A percentile compares a stretch with the other conserved stretches of the same genome.
phyloP scores from a whole-genome alignment of 2,797 vertebrate species.

The Cyprinodon diabolis region DNA sequence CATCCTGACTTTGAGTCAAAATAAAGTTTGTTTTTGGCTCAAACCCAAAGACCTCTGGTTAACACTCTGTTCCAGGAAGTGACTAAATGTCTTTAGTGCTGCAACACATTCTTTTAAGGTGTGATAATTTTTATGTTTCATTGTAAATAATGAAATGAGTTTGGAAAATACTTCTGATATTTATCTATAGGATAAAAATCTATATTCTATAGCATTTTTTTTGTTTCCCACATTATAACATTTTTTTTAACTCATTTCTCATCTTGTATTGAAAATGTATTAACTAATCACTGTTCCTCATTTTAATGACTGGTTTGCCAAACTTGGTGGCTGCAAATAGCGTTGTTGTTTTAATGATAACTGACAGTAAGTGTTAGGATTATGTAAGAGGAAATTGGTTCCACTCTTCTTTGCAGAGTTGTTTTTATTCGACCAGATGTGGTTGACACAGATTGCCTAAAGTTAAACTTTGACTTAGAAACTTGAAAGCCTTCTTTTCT shows the following conservation, averaged over 20 bases:
- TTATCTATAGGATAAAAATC: background rate
- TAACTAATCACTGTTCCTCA: background rate
- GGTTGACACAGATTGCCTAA: background rate
- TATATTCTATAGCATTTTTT: background rate
- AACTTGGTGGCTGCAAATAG: background rate
- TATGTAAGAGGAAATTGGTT: too few relatives aligned
- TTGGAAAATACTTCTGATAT: background rate
- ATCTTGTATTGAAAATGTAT: background rate
- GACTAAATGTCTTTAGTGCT: conserved; percentile 18
- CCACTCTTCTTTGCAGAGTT: background rate
- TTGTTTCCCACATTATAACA: background rate
- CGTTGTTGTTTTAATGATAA: too few relatives aligned
- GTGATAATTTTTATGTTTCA: background rate
- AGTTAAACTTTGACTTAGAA: background rate
- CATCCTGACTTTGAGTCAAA: conserved; percentile 14
- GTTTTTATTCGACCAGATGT: background rate
- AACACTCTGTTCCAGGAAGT: conserved; percentile 44
- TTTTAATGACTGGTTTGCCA: background rate
- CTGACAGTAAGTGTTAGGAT: too few relatives aligned
- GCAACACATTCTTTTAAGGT: background rate
- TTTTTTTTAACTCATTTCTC: background rate
- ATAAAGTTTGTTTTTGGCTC: conserved; percentile 30
- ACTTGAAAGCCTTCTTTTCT: background rate
- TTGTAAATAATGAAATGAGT: background rate
- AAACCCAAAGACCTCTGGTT: conserved; percentile 27